A percentile compares a stretch with the other conserved stretches of the same genome.
These are phyloP conservation scores for Gymnogyps californianus DNA, from an alignment of 2,113 vertebrate genomes.

Conservation along the genomic window DNA sequence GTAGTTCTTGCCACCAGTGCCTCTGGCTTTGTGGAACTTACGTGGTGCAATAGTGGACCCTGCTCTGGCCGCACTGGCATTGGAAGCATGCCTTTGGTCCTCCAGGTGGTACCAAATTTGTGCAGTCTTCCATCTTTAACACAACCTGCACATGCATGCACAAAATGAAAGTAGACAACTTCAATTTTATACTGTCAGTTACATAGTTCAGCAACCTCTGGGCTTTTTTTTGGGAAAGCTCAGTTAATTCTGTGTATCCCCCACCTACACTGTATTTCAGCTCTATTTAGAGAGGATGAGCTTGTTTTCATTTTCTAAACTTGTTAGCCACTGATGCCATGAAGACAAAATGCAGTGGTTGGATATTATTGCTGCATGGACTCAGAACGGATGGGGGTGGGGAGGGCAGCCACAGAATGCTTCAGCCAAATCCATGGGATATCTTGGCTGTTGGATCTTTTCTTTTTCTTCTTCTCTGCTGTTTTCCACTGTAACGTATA, in stretches of 20 bases:
- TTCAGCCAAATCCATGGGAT: background rate
- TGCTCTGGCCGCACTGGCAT: rapidly evolving
- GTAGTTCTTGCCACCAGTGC: background rate
- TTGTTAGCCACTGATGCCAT: background rate
- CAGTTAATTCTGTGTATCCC: background rate
- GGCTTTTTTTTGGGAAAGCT: background rate
- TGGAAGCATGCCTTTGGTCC: background rate
- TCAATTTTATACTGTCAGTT: background rate
- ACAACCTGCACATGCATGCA: background rate
- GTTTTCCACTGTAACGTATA: background rate
- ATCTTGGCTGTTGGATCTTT: background rate
- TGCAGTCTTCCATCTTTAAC: background rate
- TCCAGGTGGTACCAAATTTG: background rate
- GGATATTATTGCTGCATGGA: background rate
- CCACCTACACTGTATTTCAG: background rate
- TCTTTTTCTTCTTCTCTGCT: background rate
- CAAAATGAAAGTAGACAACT: background rate
- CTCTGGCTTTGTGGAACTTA: background rate
- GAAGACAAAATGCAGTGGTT: background rate
- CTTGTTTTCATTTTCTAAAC: background rate
- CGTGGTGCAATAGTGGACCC: rapidly evolving
- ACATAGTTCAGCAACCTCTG: background rate
- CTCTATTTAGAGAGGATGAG: background rate
- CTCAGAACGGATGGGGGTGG: background rate
- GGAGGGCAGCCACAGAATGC: background rate